Base-by-base conservation (phyloP, 2,113 vertebrate genomes). In the Proterorhinus semilunaris region DNA sequence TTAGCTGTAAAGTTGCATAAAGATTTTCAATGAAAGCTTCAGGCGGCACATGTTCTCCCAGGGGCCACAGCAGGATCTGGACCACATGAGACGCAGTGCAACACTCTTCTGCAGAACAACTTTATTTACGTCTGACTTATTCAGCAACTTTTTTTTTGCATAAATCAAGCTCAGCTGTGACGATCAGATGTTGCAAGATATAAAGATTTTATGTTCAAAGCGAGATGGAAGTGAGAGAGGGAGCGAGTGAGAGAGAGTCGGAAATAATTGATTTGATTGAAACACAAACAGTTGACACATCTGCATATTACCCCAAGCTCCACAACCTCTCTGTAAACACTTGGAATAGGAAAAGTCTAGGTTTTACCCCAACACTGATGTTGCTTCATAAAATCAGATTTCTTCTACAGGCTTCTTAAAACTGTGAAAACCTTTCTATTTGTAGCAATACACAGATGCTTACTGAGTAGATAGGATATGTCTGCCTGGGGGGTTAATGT, bases 1-100 rank as follows among this genome's bases (percentile, higher is more conserved):
- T 82, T 76, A 83, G 71, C 71, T 71, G 70, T 70, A 61, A 64
- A 63, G 74, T 78, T 66, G 84, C 72, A 83, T 81, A 68, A 71
- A 69, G 68, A 45, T 27, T 50, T 62, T 86, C 55, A 65, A 46
- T 53, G 75, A 82, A 72, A 82, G 53, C 47, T 66, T 62, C 74
- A 82, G 74, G 43, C 75, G 71, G 63, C 74, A 59, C 54, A 45
- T 59, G 0, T 8, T 16, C 21, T 76, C 64, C 72, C 62, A 71
- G 49, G 42, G 73, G 71, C 71, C 68, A 64, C 63, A 55, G 63
- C 51, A 10, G 62, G 54, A 47, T 66, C 71, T 75, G 69, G 59
- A 81, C 75, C 58, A 54, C 11, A 62, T 62, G 5, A 44, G 49
- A 66, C 52, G 62, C 51, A 72, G 27, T 8, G 17, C 51, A 68